These are phyloP conservation scores for Drosophila sp. DNA, from an alignment of 1,140 invertebrate genomes.

Conservation along the genomic window DNA sequence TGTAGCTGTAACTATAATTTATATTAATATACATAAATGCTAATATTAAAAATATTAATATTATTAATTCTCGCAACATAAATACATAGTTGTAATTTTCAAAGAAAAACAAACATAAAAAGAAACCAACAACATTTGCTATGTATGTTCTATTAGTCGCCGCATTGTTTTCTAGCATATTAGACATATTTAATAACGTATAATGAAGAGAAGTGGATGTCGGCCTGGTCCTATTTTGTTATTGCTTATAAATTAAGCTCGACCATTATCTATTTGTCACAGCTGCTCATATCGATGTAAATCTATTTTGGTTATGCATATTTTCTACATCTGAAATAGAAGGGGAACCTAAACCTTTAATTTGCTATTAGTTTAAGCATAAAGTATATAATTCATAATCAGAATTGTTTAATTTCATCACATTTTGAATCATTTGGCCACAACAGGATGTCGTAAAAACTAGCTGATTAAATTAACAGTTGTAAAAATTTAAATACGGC, in stretches of 20 bases:
- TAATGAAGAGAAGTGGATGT: constrained; percentile 11
- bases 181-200: constrained; percentile 26
- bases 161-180: constrained; percentile 53
- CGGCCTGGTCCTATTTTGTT: constrained; percentile 7
- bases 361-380: constrained; percentile 24
- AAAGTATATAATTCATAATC: constrained; percentile 14
- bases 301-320: constrained; percentile 24
- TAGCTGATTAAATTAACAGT: constrained; percentile 66
- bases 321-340: constrained; percentile 36
- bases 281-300: constrained; percentile 27
- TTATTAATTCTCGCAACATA: constrained; percentile 81
- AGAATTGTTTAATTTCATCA: constrained; percentile 46
- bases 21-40: constrained; percentile 81
- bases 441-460: constrained; percentile 40
- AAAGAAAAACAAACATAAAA: constrained; percentile 45
- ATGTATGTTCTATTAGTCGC: constrained; percentile 39
- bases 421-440: constrained; percentile 50
- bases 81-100: constrained; percentile 78
- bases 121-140: constrained; percentile 27
- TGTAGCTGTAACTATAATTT: constrained; percentile 80
- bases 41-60: constrained; percentile 83
- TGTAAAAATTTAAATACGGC: constrained; percentile 71
- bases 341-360: constrained; percentile 29
- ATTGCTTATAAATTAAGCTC: constrained; percentile 27
- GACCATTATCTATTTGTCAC: constrained; percentile 3